These are phyloP conservation scores for Xyliphius kryptos DNA, from an alignment of 2,113 vertebrate species.

Conservation along the genomic window DNA sequence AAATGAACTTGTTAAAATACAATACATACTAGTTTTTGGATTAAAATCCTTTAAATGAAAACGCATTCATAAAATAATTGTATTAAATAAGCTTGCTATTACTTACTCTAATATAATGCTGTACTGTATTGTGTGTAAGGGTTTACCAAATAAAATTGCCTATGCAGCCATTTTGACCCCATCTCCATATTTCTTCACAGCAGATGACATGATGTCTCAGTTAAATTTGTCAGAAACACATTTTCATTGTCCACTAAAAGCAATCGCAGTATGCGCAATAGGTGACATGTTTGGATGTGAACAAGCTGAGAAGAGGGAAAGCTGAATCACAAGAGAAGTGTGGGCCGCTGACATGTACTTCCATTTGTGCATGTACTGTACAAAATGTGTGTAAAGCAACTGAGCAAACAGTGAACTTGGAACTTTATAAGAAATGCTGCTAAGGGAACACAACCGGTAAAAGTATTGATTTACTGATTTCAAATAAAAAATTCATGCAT, in stretches of 20 bases:
- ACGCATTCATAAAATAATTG: too few species aligned
- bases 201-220: conserved; percentile 39
- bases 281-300: conserved; percentile 41
- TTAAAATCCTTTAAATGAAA: too few species aligned
- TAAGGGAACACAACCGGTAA: neutral
- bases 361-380: conserved; percentile 31
- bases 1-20: too few species aligned
- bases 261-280: conserved; percentile 32
- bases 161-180: conserved; percentile 37
- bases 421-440: conserved; percentile 10
- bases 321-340: conserved; percentile 24
- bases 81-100: too few species aligned
- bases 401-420: neutral
- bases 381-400: conserved; percentile 7
- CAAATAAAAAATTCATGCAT: neutral
- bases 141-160: conserved; percentile 21
- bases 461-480: neutral
- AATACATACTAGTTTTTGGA: too few species aligned
- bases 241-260: conserved; percentile 24
- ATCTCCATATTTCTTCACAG: conserved; percentile 42
- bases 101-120: neutral
- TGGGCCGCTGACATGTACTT: conserved; percentile 31
- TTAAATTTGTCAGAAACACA: conserved; percentile 36
- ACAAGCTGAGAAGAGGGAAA: conserved; percentile 17
- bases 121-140: conserved; percentile 28